Conservation (phyloP, 2,888 invertebrate species). For the Leptopilina drosophilae region DNA sequence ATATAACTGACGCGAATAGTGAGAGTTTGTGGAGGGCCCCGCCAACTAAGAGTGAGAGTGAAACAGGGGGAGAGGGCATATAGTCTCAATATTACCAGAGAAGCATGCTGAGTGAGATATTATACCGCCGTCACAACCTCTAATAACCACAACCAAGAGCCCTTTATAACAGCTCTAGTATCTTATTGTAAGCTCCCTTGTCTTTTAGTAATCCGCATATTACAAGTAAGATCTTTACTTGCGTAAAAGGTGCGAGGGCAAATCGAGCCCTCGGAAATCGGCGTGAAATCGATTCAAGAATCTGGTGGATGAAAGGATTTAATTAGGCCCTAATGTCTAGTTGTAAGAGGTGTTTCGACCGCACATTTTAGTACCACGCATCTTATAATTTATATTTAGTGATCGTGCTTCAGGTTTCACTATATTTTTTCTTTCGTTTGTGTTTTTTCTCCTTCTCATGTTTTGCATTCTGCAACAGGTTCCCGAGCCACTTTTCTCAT, state of each 20-base stretch:
- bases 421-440: not conserved
- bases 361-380: constrained; percentile 9
- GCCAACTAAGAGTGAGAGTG: no score
- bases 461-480: constrained; percentile 16
- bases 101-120: constrained; percentile 75
- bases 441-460: not conserved
- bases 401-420: not conserved
- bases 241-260: constrained; percentile 37
- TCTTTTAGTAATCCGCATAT: constrained; percentile 59
- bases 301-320: constrained; percentile 6
- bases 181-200: constrained; percentile 65
- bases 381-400: constrained; percentile 5
- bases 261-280: constrained; percentile 46
- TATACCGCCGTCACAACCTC: constrained; percentile 73
- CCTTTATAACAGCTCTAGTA: constrained; percentile 74
- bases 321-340: constrained; percentile 5
- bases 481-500: constrained; percentile 21
- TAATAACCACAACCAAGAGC: constrained; percentile 73
- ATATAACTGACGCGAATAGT: no score
- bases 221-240: constrained; percentile 57
- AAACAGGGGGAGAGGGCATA: no score
- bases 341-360: constrained; percentile 7
- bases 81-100: constrained; percentile 72
- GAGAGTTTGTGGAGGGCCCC: no score
- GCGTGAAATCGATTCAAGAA: constrained; percentile 51